Evolutionary conservation across 2,113 vertebrate genomes (phyloP), one percentile per base, ranked within the genome.

Genomic region (Takifugu bimaculatus): DNA sequence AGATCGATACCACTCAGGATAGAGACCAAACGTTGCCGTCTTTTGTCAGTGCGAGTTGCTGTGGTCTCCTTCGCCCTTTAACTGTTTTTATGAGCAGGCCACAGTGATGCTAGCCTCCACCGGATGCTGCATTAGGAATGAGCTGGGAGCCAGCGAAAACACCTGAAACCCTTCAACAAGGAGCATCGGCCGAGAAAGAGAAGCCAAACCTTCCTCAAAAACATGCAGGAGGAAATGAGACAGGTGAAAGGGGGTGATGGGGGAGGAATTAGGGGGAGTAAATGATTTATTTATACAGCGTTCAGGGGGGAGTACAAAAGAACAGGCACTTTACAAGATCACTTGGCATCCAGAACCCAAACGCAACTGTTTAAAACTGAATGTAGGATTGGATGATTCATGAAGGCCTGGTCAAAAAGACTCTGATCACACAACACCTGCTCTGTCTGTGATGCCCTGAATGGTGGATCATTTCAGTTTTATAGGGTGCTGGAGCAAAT

Each of bases 381-480:
- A 54, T 28, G 51, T 67, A 57, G 59, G 52, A 82, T 77, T 77
- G 72, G 81, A 71, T 62, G 65, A 56, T 55, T 77, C 79, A 81
- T 79, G 76, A 82, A 71, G 54, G 65, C 51, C 51, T 11, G 63
- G 60, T 62, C 65, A 68, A 39, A 39, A 39, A 39, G 11, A 39
- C 63, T 72, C 65, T 50, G 78, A 4, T 48, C 69, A 61, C 74
- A 57, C 75, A 70, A 45, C 67, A 72, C 56, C 72, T 49, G 61
- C 48, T 70, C 62, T 57, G 14, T 75, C 35, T 86, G 82, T 83
- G 78, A 70, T 84, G 67, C 59, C 85, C 86, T 85, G 83, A 25
- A 87, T 81, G 70, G 74, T 86, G 83, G 85, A 83, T 76, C 29
- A 14, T 66, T 86, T 81, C 84, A 87, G 79, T 86, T 86, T 85